Evolutionary conservation across 2,888 invertebrate species (phyloP), one percentile per base, ranked within the genome.

Genomic region (Poecilus cupreus): DNA sequence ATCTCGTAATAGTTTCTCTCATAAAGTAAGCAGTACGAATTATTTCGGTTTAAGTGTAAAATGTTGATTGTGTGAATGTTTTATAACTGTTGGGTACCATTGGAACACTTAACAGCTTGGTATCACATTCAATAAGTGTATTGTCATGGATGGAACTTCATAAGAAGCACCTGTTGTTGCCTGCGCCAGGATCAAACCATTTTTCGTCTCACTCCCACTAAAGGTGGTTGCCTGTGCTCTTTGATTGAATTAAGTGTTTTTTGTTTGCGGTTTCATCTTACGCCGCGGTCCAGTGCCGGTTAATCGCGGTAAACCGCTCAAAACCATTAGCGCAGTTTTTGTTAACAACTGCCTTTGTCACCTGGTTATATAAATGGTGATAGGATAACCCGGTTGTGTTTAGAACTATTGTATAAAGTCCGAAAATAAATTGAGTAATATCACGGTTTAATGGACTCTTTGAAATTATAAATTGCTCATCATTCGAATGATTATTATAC

Each of bases 161-260:
- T 24, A 60, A 60, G 60, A 22, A 60, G 22, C 60, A 60, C 60
- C 26, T 60, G 60, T 60, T 60, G 54, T 54, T 54, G 32, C 32
- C 6, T 8, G 32, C 4, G 6, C 8, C 32, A 0, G 2, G 5
- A 32, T 32, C 32, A 26, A 3, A 13, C 1, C 3, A 24, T 43
- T 43, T 24, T 20, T 11, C 24, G 5, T 72, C 72, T 72, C 72
- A 8, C 43, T 72, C 46, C n/a, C 46, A 3, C 43, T 18, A 16
- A 46, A 22, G 13, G 24, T 24, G 2, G n/a, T 20, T 18, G 10
- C 16, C 11, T 57, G 0, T 57, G 11, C 46, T 57, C 57, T 39
- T 70, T 70, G 70, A 70, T 70, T 70, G 70, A 70, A 70, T 70
- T 70, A 70, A 37, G 20, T 39, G 70, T 70, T 70, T 70, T 70